Evolutionary conservation across 2,113 vertebrate genomes (phyloP), one percentile per base, ranked within the genome.

Genomic region (Rhegmatorhina hoffmannsi): DNA sequence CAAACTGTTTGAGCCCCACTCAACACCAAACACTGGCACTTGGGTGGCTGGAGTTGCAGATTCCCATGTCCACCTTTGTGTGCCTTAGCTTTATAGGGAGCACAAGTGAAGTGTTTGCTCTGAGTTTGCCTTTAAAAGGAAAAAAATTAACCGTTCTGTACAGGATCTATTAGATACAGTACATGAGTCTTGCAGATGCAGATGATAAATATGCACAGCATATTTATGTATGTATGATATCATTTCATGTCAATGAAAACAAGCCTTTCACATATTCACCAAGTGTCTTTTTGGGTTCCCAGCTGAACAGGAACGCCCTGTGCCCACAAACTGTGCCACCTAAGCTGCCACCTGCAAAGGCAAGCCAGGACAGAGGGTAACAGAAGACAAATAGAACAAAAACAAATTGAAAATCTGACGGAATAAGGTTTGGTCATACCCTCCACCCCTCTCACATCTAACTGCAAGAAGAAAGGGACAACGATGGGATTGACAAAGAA

Each of bases 281-380:
- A 34, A 77, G 73, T 17, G 12, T 70, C 77, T 31, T 92, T 86
- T 49, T 87, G 55, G 34, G 74, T 34, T 89, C 33, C 66, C 74
- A 89, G 56, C 50, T 89, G 73, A 92, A 89, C 21, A 68, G 52
- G 55, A 77, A 91, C 3, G 5, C 56, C 60, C 81, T 56, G 43
- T 56, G 64, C 77, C 59, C 59, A 91, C 73, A 21, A 84, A 81
- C 13, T 78, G 66, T 66, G 80, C 43, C 87, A 84, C 89, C 84
- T 84, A 55, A 95, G 76, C 72, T 70, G 72, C 72, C 87, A 89
- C 68, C 84, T 95, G 80, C 60, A 64, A 84, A 56, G 81, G 87
- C 53, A 87, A 89, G 44, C 13, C 53, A 87, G 87, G 81, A 31
- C 70, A 89, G 52, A 78, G 69, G 8, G n/a, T 7, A 78, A 87